Base-by-base conservation (phyloP, 2,888 invertebrate species). In the Cerastis rubricosa region DNA sequence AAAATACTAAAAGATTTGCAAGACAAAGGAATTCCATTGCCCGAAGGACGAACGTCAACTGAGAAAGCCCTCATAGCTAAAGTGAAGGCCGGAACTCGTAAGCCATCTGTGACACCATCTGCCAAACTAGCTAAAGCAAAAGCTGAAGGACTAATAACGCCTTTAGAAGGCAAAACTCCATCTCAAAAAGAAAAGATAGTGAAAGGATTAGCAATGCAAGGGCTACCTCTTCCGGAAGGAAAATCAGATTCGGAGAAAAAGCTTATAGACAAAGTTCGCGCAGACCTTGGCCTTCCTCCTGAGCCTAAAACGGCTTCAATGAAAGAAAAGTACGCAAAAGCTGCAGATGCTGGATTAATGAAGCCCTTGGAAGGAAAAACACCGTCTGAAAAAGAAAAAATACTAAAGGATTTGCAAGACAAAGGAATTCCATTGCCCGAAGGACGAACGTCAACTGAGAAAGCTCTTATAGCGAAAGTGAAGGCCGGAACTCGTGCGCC, bases 391-490 rank as follows among this genome's bases (percentile, higher is more conserved):
- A 71, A 71, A 47, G 47, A 47, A 47, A n/a, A n/a, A 14, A 64
- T 71, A 47, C 47, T 71, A 7, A 47, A 35, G 40, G 61, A 47
- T 47, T 65, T 71, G n/a, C 47, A 64, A 5, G 47, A 29, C 4
- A 17, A 65, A 29, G 70, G 70, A n/a, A 61, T 61, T 5, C 61
- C 70, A 45, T 19, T 71, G 4, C 51, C 78, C 45, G 25, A 67
- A 25, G 67, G 57, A 51, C 19, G 66, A 12, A 59, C 63, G 43
- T 43, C 51, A 11, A 74, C 81, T 6, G 73, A 75, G n/a, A 75
- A 54, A 67, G 35, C 67, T 6, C 14, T 40, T 4, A 74, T 59
- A 67, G 74, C 74, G 17, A 82, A 83, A 70, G 77, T 81, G 7
- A 71, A 47, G 7, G 73, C 73, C 0, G 79, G 79, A 2, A 9